Percentiles rank a stretch among this genome's conserved stretches.
These are phyloP conservation scores for Cryptus armator DNA, from an alignment of 2,888 invertebrate species.

Conservation along the genomic window DNA sequence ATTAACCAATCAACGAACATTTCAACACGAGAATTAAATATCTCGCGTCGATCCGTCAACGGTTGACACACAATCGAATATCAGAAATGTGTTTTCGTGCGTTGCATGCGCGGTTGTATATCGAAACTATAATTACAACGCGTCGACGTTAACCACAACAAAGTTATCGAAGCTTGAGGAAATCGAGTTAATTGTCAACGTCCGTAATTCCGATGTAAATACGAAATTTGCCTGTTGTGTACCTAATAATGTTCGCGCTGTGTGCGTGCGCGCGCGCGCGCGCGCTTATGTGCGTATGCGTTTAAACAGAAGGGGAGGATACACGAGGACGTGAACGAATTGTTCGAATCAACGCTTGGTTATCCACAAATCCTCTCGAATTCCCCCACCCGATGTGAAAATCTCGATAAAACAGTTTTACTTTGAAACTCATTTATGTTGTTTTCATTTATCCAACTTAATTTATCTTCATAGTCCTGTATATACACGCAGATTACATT, in stretches of 20 bases:
- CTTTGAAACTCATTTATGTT: background rate
- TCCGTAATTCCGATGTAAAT: constrained; percentile 22
- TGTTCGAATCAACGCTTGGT: constrained; percentile 4
- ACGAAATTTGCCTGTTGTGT: background rate
- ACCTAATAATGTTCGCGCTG: constrained; percentile 11
- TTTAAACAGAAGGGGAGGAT: background rate
- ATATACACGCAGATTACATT: background rate
- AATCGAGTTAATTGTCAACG: constrained; percentile 21
- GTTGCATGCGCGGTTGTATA: no score
- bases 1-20: no score
- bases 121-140: no score
- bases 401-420: background rate
- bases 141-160: constrained; percentile 26
- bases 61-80: no score
- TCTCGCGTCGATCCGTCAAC: no score
- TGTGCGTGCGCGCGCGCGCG: background rate
- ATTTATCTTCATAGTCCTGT: background rate
- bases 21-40: no score
- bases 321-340: background rate
- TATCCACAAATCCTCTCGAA: background rate
- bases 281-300: background rate
- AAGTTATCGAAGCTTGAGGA: constrained; percentile 26
- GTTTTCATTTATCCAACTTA: background rate
- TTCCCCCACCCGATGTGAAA: background rate
- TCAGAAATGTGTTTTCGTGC: no score